phyloP scores from a whole-genome alignment of 2,888 invertebrate species.

The Trichogramma evanescens region DNA sequence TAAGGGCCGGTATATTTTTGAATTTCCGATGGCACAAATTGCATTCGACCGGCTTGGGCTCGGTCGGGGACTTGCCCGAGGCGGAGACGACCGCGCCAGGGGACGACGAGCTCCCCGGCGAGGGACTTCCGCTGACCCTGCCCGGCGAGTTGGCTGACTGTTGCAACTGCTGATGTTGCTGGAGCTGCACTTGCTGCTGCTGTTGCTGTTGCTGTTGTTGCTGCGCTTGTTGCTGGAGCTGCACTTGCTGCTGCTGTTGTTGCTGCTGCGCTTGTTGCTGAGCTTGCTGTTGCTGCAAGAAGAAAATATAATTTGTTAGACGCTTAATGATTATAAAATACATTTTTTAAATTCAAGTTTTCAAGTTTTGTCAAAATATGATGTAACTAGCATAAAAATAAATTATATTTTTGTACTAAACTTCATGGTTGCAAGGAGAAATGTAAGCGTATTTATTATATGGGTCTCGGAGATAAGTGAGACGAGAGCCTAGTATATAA shows the following conservation, averaged over 20 bases:
- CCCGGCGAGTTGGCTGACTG: conserved; percentile 41
- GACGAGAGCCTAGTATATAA: background rate
- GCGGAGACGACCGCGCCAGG: conserved; percentile 41
- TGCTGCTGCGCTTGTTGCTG: conserved; percentile 31
- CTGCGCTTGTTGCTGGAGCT: conserved; percentile 25
- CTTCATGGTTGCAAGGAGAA: too few relatives aligned
- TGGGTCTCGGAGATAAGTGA: background rate
- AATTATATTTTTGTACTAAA: too few relatives aligned
- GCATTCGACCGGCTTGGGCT: conserved; percentile 86
- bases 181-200: conserved; percentile 36
- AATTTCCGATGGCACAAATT: conserved; percentile 92
- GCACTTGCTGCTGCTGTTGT: conserved; percentile 25
- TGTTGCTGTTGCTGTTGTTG: conserved; percentile 31
- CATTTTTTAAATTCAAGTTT: too few relatives aligned
- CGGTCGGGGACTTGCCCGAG: conserved; percentile 49
- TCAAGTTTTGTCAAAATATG: too few relatives aligned
- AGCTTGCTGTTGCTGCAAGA: conserved; percentile 33
- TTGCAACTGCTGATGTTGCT: conserved; percentile 36
- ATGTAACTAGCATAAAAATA: too few relatives aligned
- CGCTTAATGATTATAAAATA: too few relatives aligned
- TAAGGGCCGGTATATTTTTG: conserved; percentile 95
- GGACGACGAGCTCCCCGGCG: conserved; percentile 39
- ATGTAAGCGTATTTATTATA: background rate
- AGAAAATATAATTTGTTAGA: background rate
- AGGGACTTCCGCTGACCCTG: conserved; percentile 39